phyloP scores from a whole-genome alignment of 2,113 vertebrate genomes.

The Clinocottus analis region DNA sequence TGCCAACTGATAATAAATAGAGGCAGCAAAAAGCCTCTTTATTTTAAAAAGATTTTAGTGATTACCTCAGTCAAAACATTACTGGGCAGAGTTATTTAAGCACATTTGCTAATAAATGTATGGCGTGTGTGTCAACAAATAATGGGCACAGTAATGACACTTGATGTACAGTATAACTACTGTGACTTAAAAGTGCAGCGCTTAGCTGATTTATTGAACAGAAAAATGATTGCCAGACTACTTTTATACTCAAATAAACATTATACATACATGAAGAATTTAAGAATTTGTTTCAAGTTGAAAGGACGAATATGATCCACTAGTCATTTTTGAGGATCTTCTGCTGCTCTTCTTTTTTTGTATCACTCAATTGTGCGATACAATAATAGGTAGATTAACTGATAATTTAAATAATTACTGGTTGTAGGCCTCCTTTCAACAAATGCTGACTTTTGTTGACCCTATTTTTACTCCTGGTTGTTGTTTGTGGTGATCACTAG shows the following conservation, averaged over 20 bases:
- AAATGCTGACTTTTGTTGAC: background rate
- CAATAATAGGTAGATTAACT: background rate
- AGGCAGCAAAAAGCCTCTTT: background rate
- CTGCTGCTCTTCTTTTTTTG: background rate
- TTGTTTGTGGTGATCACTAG: background rate
- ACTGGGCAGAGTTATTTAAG: background rate
- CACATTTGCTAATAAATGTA: background rate
- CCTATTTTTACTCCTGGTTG: background rate
- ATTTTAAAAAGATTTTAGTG: too few relatives aligned
- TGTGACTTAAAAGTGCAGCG: background rate
- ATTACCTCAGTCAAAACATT: background rate
- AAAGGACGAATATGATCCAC: background rate
- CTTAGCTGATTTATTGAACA: background rate
- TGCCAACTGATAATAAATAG: constrained; percentile 3
- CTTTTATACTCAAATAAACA: background rate
- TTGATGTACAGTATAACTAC: background rate
- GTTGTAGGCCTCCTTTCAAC: background rate
- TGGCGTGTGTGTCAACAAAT: background rate
- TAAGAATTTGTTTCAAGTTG: background rate
- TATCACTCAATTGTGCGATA: background rate
- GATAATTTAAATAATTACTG: background rate
- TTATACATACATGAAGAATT: background rate
- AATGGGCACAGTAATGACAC: background rate
- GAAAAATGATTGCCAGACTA: background rate
- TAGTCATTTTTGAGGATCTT: background rate